A percentile compares a stretch with the other conserved stretches of the same genome.
Conservation (phyloP, 1,140 invertebrate species). For the Sinonovacula constricta region DNA sequence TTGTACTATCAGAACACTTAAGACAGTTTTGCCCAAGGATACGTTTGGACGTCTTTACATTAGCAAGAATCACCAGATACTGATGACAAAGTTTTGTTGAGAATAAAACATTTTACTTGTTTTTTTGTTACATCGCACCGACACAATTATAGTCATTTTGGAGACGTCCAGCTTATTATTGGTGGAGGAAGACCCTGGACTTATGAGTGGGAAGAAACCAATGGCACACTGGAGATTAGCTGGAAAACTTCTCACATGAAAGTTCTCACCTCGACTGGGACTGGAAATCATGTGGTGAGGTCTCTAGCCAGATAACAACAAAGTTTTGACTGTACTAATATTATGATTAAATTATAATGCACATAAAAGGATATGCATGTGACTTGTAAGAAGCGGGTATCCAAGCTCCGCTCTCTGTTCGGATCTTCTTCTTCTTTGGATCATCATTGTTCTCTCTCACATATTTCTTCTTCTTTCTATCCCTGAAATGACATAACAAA, state of each 20-base stretch:
- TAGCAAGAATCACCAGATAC: too few species aligned
- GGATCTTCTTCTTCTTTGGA: constrained; percentile 88
- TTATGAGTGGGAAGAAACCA: too few species aligned
- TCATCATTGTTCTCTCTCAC: constrained; percentile 83
- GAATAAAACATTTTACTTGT: constrained; percentile 86
- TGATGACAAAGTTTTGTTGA: not conserved
- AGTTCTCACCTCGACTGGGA: too few species aligned
- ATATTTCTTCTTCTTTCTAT: constrained; percentile 95
- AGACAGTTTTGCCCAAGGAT: not conserved
- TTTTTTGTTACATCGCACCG: too few species aligned
- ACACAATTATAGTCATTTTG: too few species aligned
- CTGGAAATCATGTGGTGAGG: too few species aligned
- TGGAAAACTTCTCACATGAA: too few species aligned
- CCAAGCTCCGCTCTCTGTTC: constrained; percentile 95
- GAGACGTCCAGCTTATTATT: too few species aligned
- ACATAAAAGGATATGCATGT: constrained; percentile 84
- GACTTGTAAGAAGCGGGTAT: constrained; percentile 96
- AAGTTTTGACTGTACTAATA: not conserved
- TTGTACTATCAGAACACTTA: too few species aligned
- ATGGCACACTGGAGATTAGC: too few species aligned
- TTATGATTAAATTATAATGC: not conserved
- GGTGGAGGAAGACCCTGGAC: too few species aligned
- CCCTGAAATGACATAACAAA: constrained; percentile 81
- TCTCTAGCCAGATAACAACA: not conserved
- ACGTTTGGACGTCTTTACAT: too few species aligned